Percentiles rank a stretch among this genome's conserved stretches.
These are phyloP conservation scores for Meliscaeva auricollis DNA, from an alignment of 2,888 invertebrate species.

Conservation along the genomic window DNA sequence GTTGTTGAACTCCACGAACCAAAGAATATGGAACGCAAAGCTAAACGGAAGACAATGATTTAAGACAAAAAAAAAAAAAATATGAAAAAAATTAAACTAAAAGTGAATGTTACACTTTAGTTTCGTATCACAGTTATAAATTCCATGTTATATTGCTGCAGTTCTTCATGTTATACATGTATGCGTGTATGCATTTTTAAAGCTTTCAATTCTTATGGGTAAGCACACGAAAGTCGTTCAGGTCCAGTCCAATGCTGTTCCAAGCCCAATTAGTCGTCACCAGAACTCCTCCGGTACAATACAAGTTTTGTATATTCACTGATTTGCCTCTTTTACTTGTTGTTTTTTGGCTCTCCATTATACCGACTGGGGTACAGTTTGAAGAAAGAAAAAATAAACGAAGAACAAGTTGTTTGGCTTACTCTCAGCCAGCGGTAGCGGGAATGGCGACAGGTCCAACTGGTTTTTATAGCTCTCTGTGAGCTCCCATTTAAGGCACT, in stretches of 20 bases:
- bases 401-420: conserved; percentile 39
- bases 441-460: conserved; percentile 72
- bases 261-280: conserved; percentile 72
- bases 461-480: conserved; percentile 69
- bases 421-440: conserved; percentile 42
- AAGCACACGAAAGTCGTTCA: conserved; percentile 48
- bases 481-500: conserved; percentile 72
- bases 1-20: conserved; percentile 34
- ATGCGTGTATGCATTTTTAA: conserved; percentile 49
- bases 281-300: conserved; percentile 38
- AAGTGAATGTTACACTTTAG: conserved; percentile 54
- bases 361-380: conserved; percentile 15
- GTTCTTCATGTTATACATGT: conserved; percentile 31
- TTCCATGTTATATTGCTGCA: conserved; percentile 65
- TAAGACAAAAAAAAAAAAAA: conserved; percentile 18
- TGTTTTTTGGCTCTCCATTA: conserved; percentile 17
- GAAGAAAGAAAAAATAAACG: conserved; percentile 11
- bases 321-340: conserved; percentile 30
- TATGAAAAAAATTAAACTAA: conserved; percentile 32
- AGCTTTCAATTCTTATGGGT: conserved; percentile 44
- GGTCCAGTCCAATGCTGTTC: conserved; percentile 41
- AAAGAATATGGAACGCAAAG: neutral
- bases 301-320: conserved; percentile 28
- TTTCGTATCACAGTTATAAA: conserved; percentile 62
- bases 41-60: conserved; percentile 65